These are phyloP conservation scores for Chinchilla lanigera DNA, from an alignment of 2,113 vertebrate species.

Conservation along the genomic window DNA sequence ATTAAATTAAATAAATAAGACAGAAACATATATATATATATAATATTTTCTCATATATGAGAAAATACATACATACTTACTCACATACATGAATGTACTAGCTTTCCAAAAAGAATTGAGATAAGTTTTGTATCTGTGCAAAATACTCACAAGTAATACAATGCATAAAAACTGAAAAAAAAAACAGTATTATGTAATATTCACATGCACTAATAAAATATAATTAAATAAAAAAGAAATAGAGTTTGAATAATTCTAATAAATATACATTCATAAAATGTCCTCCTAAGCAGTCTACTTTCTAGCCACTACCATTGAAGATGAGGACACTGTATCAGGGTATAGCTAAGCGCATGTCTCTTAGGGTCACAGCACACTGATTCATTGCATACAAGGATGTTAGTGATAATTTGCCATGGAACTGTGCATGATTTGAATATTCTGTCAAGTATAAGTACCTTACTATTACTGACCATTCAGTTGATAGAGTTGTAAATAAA, in stretches of 20 bases:
- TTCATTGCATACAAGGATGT: background rate
- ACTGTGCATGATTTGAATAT: background rate
- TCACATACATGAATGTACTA: background rate
- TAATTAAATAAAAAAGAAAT: background rate
- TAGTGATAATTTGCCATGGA: background rate
- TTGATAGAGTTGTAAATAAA: conserved; percentile 2
- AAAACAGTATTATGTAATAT: background rate
- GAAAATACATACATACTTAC: background rate
- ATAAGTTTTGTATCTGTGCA: background rate
- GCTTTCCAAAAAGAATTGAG: background rate
- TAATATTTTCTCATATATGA: background rate
- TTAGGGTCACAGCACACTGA: background rate
- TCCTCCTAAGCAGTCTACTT: background rate
- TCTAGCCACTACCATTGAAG: background rate
- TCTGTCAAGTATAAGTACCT: conserved; percentile 12
- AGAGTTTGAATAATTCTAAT: background rate
- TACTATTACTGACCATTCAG: background rate
- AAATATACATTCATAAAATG: background rate
- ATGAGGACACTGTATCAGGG: background rate
- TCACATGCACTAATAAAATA: background rate
- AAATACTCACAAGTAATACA: background rate
- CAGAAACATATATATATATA: too few relatives aligned
- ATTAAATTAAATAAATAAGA: too few relatives aligned
- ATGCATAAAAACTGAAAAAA: background rate
- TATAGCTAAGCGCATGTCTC: background rate